A percentile compares a stretch with the other conserved stretches of the same genome.
phyloP scores from a whole-genome alignment of 2,797 vertebrate genomes.

The Tachyglossus aculeatus region DNA sequence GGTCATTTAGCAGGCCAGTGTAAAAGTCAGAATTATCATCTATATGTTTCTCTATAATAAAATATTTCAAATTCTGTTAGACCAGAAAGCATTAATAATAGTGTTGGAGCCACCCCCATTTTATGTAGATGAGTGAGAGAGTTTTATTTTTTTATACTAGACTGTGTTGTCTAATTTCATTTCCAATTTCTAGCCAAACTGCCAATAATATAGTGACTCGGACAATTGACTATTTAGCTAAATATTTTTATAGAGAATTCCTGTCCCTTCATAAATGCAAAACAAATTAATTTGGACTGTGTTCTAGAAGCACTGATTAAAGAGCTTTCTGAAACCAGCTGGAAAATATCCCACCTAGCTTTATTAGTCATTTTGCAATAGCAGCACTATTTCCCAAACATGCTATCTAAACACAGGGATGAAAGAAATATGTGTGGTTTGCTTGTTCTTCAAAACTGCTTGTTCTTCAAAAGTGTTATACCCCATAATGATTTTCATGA shows the following conservation, averaged over 20 bases:
- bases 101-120: too few species aligned
- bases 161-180: too few species aligned
- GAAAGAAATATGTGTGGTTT: conserved; percentile 54
- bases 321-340: conserved; percentile 35
- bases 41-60: too few species aligned
- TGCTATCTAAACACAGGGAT: conserved; percentile 7
- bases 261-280: conserved; percentile 29
- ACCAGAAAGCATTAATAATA: too few species aligned
- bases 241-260: conserved; percentile 14
- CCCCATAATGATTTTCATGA: conserved; percentile 36
- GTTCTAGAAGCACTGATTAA: conserved; percentile 45
- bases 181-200: too few species aligned
- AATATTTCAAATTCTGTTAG: too few species aligned
- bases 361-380: conserved; percentile 56
- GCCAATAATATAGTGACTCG: background rate
- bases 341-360: conserved; percentile 40
- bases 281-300: conserved; percentile 38
- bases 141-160: too few species aligned
- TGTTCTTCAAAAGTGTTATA: conserved; percentile 40
- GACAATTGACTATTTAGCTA: conserved; percentile 4
- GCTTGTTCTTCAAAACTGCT: conserved; percentile 47
- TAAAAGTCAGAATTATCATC: too few species aligned
- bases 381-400: conserved; percentile 42
- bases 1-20: too few species aligned
- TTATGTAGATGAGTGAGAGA: too few species aligned